phyloP scores from a whole-genome alignment of 2,113 vertebrate genomes.

The Muntiacus muntjak region DNA sequence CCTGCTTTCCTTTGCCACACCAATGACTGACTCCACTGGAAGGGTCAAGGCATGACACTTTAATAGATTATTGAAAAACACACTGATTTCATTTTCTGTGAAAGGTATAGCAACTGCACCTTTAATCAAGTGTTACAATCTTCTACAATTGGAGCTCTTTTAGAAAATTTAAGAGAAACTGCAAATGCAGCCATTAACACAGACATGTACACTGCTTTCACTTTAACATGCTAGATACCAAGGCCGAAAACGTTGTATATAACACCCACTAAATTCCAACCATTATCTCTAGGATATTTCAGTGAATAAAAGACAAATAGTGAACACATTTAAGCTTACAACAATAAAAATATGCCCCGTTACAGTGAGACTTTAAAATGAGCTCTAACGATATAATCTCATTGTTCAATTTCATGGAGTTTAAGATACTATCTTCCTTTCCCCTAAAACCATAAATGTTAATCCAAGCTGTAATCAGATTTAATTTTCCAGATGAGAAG shows the following conservation, averaged over 20 bases:
- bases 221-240: slow-evolving; percentile 37
- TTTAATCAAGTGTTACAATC: not conserved
- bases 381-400: slow-evolving; percentile 83
- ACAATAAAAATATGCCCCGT: slow-evolving; percentile 56
- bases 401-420: slow-evolving; percentile 90
- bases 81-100: slow-evolving; percentile 37
- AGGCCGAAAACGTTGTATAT: not conserved
- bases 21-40: slow-evolving; percentile 28
- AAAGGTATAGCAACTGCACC: not conserved
- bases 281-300: slow-evolving; percentile 38
- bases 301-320: slow-evolving; percentile 9
- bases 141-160: slow-evolving; percentile 20
- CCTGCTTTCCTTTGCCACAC: slow-evolving; percentile 9
- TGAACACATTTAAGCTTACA: slow-evolving; percentile 22
- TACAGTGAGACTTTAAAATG: slow-evolving; percentile 80
- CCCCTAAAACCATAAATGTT: slow-evolving; percentile 77
- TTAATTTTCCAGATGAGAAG: slow-evolving; percentile 88
- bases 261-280: slow-evolving; percentile 5
- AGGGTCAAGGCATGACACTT: not conserved
- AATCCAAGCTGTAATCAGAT: slow-evolving; percentile 83
- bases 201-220: slow-evolving; percentile 20
- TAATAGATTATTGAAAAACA: slow-evolving; percentile 42
- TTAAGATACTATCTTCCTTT: slow-evolving; percentile 81
- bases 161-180: slow-evolving; percentile 31
- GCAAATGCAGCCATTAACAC: not conserved